Percentiles rank a stretch among this genome's conserved stretches.
phyloP scores from a whole-genome alignment of 2,888 invertebrate genomes.

The Caenorhabditis virilis region DNA sequence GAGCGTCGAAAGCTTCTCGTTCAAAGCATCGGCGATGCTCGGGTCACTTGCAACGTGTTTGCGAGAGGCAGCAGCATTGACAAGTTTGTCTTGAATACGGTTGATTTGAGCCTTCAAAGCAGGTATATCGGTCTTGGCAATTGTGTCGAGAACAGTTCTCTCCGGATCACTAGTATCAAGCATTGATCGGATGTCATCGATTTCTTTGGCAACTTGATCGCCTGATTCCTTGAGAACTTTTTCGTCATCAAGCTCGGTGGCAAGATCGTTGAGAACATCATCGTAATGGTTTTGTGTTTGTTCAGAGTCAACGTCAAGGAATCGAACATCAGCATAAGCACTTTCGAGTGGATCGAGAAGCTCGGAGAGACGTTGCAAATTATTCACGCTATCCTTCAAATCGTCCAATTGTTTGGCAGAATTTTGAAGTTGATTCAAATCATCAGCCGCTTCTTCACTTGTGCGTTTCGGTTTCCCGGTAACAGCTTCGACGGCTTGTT shows the following conservation, averaged over 20 bases:
- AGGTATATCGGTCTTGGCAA: conserved; percentile 28
- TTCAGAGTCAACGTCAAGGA: conserved; percentile 53
- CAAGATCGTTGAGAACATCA: conserved; percentile 37
- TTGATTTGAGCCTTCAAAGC: conserved; percentile 43
- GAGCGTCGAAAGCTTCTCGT: conserved; percentile 21
- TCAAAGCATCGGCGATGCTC: conserved; percentile 20
- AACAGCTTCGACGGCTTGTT: conserved; percentile 37
- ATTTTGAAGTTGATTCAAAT: conserved; percentile 26
- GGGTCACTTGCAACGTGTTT: conserved; percentile 38
- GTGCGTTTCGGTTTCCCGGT: conserved; percentile 29
- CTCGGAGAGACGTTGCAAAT: conserved; percentile 49
- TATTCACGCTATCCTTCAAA: conserved; percentile 26
- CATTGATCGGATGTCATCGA: conserved; percentile 27
- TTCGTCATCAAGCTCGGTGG: conserved; percentile 41
- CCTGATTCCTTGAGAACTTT: conserved; percentile 45
- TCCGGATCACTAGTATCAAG: conserved; percentile 24
- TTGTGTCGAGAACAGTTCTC: conserved; percentile 22
- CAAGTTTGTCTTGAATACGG: conserved; percentile 32
- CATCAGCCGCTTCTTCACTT: conserved; percentile 30
- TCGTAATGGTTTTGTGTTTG: conserved; percentile 48
- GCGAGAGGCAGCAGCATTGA: conserved; percentile 30
- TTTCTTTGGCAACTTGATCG: conserved; percentile 44
- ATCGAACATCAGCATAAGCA: conserved; percentile 52
- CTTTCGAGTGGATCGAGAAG: conserved; percentile 50
- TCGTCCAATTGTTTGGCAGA: conserved; percentile 19